Percentiles rank a stretch among this genome's conserved stretches.
Evolutionary conservation across 2,797 vertebrate species (phyloP).

Genomic region (Hydrocynus forskahlii): DNA sequence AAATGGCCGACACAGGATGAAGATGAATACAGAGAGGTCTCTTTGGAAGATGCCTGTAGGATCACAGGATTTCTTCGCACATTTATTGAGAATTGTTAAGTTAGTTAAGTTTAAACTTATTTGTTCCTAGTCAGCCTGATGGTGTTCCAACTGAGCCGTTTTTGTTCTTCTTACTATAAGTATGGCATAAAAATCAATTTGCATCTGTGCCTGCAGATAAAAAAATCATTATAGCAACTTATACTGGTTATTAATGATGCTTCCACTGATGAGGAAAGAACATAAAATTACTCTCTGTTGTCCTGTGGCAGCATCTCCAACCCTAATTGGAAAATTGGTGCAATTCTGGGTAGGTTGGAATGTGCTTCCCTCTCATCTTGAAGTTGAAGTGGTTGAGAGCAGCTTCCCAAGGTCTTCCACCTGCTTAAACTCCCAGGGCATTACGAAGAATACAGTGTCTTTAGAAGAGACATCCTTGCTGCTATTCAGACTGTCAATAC

Average conservation of each 20-base stretch:
- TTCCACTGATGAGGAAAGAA: neutral
- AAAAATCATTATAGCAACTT: too few relatives aligned
- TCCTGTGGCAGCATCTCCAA: conserved; percentile 1
- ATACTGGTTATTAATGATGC: neutral
- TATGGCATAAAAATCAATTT: too few relatives aligned
- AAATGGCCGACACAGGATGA: too few relatives aligned
- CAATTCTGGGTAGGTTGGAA: conserved; percentile 8
- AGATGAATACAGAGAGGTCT: too few relatives aligned
- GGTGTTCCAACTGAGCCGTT: too few relatives aligned
- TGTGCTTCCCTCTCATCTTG: neutral
- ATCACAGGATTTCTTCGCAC: too few relatives aligned
- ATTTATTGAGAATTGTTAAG: too few relatives aligned
- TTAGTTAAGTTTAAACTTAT: too few relatives aligned
- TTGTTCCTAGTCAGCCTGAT: too few relatives aligned
- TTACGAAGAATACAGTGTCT: conserved; percentile 1
- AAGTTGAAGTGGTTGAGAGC: conserved; percentile 18
- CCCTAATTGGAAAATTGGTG: neutral
- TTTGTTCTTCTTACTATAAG: too few relatives aligned
- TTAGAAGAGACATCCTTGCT: neutral
- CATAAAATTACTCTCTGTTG: neutral
- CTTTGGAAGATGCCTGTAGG: too few relatives aligned
- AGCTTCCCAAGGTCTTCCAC: conserved; percentile 16
- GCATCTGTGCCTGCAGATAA: too few relatives aligned
- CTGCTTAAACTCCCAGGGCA: conserved; percentile 8
- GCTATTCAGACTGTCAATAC: neutral